Conservation (phyloP, 2,888 invertebrate genomes). For the Acleris emargana region DNA sequence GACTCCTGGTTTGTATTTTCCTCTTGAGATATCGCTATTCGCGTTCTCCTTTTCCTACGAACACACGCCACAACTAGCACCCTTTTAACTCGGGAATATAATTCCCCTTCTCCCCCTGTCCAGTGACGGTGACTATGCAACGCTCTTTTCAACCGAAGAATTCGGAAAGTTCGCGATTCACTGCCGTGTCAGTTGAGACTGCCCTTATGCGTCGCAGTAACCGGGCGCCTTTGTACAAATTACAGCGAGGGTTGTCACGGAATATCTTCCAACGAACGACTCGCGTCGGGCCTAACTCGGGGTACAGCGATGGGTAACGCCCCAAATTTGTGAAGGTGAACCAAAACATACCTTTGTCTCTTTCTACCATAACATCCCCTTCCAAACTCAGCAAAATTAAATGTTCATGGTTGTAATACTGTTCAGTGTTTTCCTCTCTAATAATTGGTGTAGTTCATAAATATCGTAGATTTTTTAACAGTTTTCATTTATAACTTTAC, state of each 20-base stretch:
- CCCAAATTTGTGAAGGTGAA: slow-evolving; percentile 57
- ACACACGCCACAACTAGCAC: slow-evolving; percentile 37
- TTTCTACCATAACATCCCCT: slow-evolving; percentile 58
- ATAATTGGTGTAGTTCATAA: slow-evolving; percentile 47
- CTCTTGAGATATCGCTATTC: background rate
- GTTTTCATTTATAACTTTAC: slow-evolving; percentile 13
- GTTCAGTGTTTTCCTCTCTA: slow-evolving; percentile 48
- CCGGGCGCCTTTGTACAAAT: slow-evolving; percentile 6
- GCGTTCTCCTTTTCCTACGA: slow-evolving; percentile 3
- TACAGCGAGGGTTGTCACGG: slow-evolving; percentile 6
- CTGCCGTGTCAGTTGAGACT: slow-evolving; percentile 5
- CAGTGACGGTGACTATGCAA: slow-evolving; percentile 31
- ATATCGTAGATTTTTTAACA: slow-evolving; percentile 40
- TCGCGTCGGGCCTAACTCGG: slow-evolving; percentile 47
- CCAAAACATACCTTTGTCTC: slow-evolving; percentile 61
- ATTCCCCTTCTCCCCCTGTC: slow-evolving; percentile 37
- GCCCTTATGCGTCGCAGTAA: background rate
- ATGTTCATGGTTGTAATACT: slow-evolving; percentile 55
- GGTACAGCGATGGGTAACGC: slow-evolving; percentile 56
- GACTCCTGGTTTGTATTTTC: no score
- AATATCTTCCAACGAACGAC: slow-evolving; percentile 4
- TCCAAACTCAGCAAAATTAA: slow-evolving; percentile 50
- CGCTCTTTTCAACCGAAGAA: slow-evolving; percentile 7
- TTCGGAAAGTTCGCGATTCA: background rate
- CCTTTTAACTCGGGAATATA: slow-evolving; percentile 31